A percentile compares a stretch with the other conserved stretches of the same genome.
Conservation (phyloP, 2,888 invertebrate species). For the Parelbella ahira region DNA sequence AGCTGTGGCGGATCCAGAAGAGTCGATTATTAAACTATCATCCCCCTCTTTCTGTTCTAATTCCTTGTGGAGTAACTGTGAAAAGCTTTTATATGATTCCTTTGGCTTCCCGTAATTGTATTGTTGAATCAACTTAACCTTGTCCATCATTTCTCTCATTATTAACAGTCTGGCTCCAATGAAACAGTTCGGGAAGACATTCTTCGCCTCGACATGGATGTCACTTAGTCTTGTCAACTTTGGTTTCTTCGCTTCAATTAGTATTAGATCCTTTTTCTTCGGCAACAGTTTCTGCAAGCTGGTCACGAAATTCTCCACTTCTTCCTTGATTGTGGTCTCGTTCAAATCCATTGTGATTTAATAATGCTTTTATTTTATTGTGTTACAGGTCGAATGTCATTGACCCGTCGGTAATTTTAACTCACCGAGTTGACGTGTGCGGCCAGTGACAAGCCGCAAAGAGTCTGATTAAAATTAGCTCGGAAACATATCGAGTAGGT, state of each 20-base stretch:
- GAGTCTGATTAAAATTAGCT: conserved; percentile 44
- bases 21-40: conserved; percentile 59
- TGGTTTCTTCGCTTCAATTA: conserved; percentile 44
- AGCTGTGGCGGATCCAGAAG: conserved; percentile 63
- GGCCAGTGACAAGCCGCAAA: conserved; percentile 59
- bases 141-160: conserved; percentile 58
- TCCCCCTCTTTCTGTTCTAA: conserved; percentile 49
- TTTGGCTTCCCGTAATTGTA: conserved; percentile 65
- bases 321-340: conserved; percentile 62
- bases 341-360: conserved; percentile 63
- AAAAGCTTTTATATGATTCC: conserved; percentile 56
- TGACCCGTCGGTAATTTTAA: conserved; percentile 67
- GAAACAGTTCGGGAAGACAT: conserved; percentile 67
- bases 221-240: conserved; percentile 54
- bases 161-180: conserved; percentile 61
- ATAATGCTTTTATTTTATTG: conserved; percentile 34
- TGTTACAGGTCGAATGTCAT: conserved; percentile 63
- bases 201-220: conserved; percentile 65
- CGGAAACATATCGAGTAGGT: conserved; percentile 26
- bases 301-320: conserved; percentile 58
- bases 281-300: conserved; percentile 62
- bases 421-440: conserved; percentile 43
- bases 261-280: conserved; percentile 57
- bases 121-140: conserved; percentile 63
- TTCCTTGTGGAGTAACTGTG: conserved; percentile 62